Evolutionary conservation across 1,140 invertebrate species (phyloP).

Genomic region (Zophobas atratus): DNA sequence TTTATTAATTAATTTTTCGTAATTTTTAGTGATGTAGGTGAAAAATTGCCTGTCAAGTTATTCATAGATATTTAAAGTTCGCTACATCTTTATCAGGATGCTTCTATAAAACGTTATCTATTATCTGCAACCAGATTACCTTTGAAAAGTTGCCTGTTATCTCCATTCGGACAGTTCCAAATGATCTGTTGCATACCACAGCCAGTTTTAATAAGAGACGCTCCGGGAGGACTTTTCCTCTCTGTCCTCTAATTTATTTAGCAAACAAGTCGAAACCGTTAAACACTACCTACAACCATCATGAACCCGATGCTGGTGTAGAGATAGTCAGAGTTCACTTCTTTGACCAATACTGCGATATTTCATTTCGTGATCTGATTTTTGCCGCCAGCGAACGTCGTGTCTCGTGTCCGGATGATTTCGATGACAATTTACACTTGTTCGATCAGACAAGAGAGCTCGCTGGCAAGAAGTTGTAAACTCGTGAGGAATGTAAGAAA

Average conservation of each 20-base stretch:
- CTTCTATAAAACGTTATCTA: too few relatives aligned
- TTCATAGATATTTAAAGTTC: too few relatives aligned
- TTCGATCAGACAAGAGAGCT: not conserved
- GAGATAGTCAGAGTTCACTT: conserved; percentile 18
- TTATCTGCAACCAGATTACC: too few relatives aligned
- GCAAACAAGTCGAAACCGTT: conserved; percentile 17
- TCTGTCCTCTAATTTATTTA: conserved; percentile 28
- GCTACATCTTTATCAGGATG: too few relatives aligned
- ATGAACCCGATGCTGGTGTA: conserved; percentile 1
- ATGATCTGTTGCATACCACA: too few relatives aligned
- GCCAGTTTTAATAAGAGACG: too few relatives aligned
- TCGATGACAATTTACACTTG: not conserved
- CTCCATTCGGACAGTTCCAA: too few relatives aligned
- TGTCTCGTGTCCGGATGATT: not conserved
- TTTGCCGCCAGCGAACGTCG: not conserved
- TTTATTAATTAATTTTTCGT: too few relatives aligned
- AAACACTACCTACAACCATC: conserved; percentile 8
- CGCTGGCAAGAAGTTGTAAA: not conserved
- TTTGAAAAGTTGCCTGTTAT: too few relatives aligned
- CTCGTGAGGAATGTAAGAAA: not conserved
- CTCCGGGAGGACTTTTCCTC: conserved; percentile 10
- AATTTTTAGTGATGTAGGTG: too few relatives aligned
- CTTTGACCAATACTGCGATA: not conserved
- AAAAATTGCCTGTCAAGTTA: too few relatives aligned
- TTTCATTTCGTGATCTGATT: not conserved